These are phyloP conservation scores for Brachionus paranguensis DNA, from an alignment of 1,140 invertebrate species.

Conservation along the genomic window DNA sequence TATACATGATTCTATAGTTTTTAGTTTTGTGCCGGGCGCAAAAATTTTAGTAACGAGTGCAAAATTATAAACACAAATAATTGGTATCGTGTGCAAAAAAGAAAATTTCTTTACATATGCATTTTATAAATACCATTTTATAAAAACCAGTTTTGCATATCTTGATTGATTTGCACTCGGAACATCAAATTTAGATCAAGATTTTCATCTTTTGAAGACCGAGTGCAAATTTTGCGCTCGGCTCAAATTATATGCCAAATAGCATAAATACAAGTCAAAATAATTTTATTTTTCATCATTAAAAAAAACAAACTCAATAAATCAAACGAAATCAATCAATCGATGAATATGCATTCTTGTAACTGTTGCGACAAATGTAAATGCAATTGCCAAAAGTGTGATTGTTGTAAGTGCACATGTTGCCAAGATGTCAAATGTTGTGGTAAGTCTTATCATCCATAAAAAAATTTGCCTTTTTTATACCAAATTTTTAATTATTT, in stretches of 20 bases:
- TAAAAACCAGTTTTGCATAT: background rate
- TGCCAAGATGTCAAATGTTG: conserved; percentile 16
- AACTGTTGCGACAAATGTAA: conserved; percentile 34
- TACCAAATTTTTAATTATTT: background rate
- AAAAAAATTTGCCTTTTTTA: background rate
- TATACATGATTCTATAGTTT: background rate
- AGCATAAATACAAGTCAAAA: background rate
- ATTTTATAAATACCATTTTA: background rate
- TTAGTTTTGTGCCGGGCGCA: background rate
- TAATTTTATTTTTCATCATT: background rate
- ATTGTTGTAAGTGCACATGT: conserved; percentile 13
- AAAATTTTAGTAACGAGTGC: background rate
- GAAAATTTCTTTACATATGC: background rate
- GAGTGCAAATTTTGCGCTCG: background rate
- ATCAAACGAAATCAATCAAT: background rate
- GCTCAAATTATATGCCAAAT: background rate
- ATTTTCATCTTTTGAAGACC: background rate
- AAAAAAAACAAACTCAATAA: background rate
- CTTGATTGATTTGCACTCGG: background rate
- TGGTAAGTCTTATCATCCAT: background rate
- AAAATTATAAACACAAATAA: background rate
- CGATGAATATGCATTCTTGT: background rate
- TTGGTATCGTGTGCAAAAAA: conserved; percentile 3
- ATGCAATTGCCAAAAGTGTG: conserved; percentile 27
- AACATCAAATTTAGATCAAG: background rate